A percentile compares a stretch with the other conserved stretches of the same genome.
Evolutionary conservation across 2,888 invertebrate species (phyloP).

Genomic region (Notocelia uddmanniana): DNA sequence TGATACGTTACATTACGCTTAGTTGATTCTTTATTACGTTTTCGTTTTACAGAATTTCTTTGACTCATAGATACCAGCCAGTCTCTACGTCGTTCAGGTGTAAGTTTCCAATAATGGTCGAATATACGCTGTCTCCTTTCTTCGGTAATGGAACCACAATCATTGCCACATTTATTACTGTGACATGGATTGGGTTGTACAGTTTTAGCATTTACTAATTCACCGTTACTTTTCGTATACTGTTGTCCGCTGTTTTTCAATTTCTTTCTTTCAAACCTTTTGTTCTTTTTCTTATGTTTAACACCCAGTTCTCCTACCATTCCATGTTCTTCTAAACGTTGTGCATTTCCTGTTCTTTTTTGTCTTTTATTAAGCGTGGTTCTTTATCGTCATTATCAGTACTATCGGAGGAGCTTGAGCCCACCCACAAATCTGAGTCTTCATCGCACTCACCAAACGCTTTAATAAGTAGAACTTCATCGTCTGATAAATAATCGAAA

Average conservation of each 20-base stretch:
- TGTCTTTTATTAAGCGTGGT: slow-evolving; percentile 2
- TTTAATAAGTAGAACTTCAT: slow-evolving; percentile 5
- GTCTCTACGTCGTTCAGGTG: too few relatives aligned
- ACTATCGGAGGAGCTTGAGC: neutral
- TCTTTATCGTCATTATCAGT: neutral
- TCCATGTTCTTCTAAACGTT: slow-evolving; percentile 7
- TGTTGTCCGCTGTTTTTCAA: slow-evolving; percentile 7
- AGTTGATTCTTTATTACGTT: neutral
- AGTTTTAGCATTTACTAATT: neutral
- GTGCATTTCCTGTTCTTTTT: neutral
- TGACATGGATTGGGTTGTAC: slow-evolving; percentile 4
- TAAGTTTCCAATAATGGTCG: slow-evolving; percentile 5
- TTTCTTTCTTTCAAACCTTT: neutral
- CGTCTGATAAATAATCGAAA: slow-evolving; percentile 5
- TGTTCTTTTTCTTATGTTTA: slow-evolving; percentile 3
- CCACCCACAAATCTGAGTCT: slow-evolving; percentile 4
- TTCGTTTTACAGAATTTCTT: slow-evolving; percentile 5
- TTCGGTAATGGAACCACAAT: slow-evolving; percentile 2
- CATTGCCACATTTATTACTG: slow-evolving; percentile 5
- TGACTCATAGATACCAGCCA: slow-evolving; percentile 2
- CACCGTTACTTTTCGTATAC: neutral
- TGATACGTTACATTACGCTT: slow-evolving; percentile 5
- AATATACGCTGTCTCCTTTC: slow-evolving; percentile 7
- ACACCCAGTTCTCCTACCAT: slow-evolving; percentile 6
- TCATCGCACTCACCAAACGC: slow-evolving; percentile 1